Conservation (phyloP, 2,888 invertebrate genomes). For the Isoperla grammatica region DNA sequence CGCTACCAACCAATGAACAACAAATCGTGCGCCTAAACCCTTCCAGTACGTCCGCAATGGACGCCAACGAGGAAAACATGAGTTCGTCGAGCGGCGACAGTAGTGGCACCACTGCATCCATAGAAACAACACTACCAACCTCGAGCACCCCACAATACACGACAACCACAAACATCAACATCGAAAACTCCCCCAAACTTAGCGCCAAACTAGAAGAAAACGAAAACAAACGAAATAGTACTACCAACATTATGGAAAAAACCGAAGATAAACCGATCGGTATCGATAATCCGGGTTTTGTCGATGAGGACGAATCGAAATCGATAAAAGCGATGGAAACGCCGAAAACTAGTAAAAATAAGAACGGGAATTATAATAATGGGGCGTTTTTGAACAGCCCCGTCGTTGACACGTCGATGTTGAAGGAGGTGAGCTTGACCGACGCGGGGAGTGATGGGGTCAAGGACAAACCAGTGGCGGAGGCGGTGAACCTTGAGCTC, state of each 20-base stretch:
- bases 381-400: constrained; percentile 2
- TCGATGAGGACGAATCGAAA: constrained; percentile 27
- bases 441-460: not conserved
- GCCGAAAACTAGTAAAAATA: not conserved
- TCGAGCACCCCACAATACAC: too few relatives aligned
- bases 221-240: too few relatives aligned
- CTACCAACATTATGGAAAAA: not conserved
- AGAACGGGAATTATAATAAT: not conserved
- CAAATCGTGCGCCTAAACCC: too few relatives aligned
- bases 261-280: constrained; percentile 30
- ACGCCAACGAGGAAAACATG: too few relatives aligned
- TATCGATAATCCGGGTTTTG: constrained; percentile 34
- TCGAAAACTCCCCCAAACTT: too few relatives aligned
- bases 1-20: too few relatives aligned
- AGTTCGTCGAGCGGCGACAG: too few relatives aligned
- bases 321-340: not conserved
- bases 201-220: too few relatives aligned
- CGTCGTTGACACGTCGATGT: constrained; percentile 14
- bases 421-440: constrained; percentile 8
- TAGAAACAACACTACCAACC: too few relatives aligned
- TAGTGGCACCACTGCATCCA: too few relatives aligned
- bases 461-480: constrained; percentile 40
- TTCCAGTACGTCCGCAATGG: too few relatives aligned
- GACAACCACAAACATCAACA: too few relatives aligned
- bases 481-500: constrained; percentile 75